Base-by-base conservation (phyloP, 2,113 vertebrate genomes). In the Hippocampus comes region DNA sequence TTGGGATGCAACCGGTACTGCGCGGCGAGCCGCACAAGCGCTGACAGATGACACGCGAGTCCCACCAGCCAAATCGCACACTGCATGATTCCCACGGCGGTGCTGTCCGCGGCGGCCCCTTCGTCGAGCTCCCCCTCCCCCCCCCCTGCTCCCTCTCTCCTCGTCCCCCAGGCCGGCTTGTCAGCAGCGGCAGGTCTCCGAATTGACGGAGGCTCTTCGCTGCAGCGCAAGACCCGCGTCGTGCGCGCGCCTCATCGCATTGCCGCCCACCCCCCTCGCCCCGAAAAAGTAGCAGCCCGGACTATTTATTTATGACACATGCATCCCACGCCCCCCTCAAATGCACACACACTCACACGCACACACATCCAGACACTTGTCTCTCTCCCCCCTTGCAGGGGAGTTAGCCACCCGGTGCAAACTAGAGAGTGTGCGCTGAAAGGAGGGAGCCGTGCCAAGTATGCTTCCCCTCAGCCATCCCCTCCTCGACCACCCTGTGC, bases 11-110 rank as follows among this genome's bases (percentile, higher is more conserved):
- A 87, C 78, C 87, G 92, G 72, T 93, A 65, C 73, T 91, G 92
- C 89, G 92, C 83, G 14, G 92, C 88, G 70, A 68, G 87, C 76
- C 88, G 38, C 87, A 92, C 75, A 78, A 95, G 90, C 51, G 94
- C 86, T 84, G 93, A 91, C 84, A 96, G 88, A 75, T 93, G 92
- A 90, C 89, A 94, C 89, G 94, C 91, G 87, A 97, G 91, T 90
- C 82, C 91, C 87, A 93, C 77, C 88, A 95, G 90, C 93, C 94
- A 93, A 84, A 91, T 86, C 90, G 90, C 91, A 90, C 88, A 89
- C 91, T 93, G 90, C 94, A 95, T 94, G 93, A 88, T 92, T 92
- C 82, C 86, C 82, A 84, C 85, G 72, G 82, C 82, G 81, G 78
- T 86, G 74, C 84, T 81, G 76, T 74, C 84, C 67, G 46, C 83